Evolutionary conservation across 2,888 invertebrate genomes (phyloP).

Genomic region (Ernsta delagoae): DNA sequence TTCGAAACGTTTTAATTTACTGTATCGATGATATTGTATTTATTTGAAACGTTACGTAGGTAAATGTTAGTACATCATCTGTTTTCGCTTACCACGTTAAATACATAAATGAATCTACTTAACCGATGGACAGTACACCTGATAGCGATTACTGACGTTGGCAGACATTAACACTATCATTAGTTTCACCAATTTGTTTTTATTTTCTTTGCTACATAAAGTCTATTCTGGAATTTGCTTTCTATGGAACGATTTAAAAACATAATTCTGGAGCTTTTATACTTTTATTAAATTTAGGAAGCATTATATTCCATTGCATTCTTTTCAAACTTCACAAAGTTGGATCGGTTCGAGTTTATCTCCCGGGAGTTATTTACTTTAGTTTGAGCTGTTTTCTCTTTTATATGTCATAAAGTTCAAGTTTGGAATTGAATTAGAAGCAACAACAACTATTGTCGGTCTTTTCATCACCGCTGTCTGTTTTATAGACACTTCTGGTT

Average conservation of each 20-base stretch:
- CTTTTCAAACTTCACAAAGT: background rate
- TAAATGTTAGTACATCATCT: constrained; percentile 13
- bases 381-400: constrained; percentile 22
- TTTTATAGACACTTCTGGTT: constrained; percentile 29
- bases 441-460: constrained; percentile 9
- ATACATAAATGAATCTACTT: background rate
- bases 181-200: too few relatives aligned
- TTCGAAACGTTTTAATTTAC: constrained; percentile 40
- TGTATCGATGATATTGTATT: constrained; percentile 30
- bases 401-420: constrained; percentile 27
- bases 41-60: constrained; percentile 7
- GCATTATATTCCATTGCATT: background rate
- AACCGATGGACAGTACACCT: background rate
- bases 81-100: constrained; percentile 1
- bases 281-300: background rate
- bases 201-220: too few relatives aligned
- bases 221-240: background rate
- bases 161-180: background rate
- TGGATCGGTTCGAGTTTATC: constrained; percentile 5
- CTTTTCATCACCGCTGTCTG: constrained; percentile 23
- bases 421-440: constrained; percentile 30
- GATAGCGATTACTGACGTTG: constrained; percentile 1
- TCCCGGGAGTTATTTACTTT: constrained; percentile 4
- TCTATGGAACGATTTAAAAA: background rate
- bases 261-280: background rate